Base-by-base conservation (phyloP, 2,888 invertebrate genomes). In the Pediacus dermestoides region DNA sequence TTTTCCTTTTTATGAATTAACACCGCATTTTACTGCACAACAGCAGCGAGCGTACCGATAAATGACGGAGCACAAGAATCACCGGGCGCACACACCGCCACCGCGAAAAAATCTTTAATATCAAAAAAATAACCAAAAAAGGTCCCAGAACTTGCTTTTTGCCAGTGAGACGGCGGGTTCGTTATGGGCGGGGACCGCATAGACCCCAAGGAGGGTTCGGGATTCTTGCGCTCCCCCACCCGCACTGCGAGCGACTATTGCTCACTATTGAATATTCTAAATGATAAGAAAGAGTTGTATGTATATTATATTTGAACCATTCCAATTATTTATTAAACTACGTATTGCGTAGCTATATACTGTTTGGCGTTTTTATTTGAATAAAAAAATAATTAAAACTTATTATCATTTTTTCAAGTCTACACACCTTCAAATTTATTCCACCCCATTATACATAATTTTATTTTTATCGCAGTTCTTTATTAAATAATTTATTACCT, bases 351-450 rank as follows among this genome's bases (percentile, higher is more conserved):
- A 68, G 66, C 53, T 65, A 67, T 63, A 66, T 67, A 68, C 64
- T 68, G 67, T 68, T 70, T 68, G 68, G 66, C 68, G 68, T 68
- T 70, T 70, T 70, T 68, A 68, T 68, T 68, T 69, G 55, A 68
- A 66, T 64, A 63, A 65, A 63, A 61, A 63, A 60, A 28, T 14
- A 28, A 13, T 28, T 13, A 28, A 28, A 28, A 11, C 13, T n/a
- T n/a, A n/a, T n/a, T n/a, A n/a, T n/a, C n/a, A n/a, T n/a, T n/a
- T n/a, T n/a, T n/a, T n/a, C n/a, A n/a, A n/a, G n/a, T n/a, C n/a
- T n/a, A n/a, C n/a, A n/a, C n/a, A n/a, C n/a, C n/a, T n/a, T n/a
- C n/a, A n/a, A n/a, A n/a, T n/a, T n/a, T n/a, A n/a, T n/a, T n/a
- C n/a, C n/a, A n/a, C n/a, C n/a, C n/a, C n/a, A n/a, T n/a, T n/a